Evolutionary conservation across 2,888 invertebrate species (phyloP).

Genomic region (Noctua janthe): DNA sequence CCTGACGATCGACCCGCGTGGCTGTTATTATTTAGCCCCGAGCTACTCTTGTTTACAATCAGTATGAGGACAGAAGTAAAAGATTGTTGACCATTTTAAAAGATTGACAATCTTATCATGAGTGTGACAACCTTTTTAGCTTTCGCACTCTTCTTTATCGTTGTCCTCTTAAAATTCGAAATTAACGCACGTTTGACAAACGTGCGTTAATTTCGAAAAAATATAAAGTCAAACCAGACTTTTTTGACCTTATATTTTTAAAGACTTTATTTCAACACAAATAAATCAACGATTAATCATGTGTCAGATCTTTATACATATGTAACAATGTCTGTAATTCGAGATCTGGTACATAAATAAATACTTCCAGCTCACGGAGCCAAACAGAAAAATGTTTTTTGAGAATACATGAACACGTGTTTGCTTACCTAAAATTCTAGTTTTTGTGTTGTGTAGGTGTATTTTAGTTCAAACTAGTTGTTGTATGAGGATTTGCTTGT

Average conservation of each 20-base stretch:
- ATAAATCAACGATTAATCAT: background rate
- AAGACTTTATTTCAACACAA: background rate
- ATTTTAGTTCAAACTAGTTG: constrained; percentile 13
- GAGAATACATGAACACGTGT: constrained; percentile 27
- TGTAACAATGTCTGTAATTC: constrained; percentile 39
- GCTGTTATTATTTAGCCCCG: no score
- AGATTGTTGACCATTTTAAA: background rate
- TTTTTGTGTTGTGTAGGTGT: constrained; percentile 16
- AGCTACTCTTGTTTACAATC: no score
- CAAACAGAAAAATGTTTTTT: constrained; percentile 27
- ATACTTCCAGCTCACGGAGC: constrained; percentile 14
- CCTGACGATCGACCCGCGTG: no score
- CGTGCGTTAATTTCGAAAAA: no score
- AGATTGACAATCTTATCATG: background rate
- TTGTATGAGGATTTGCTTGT: background rate
- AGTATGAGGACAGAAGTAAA: background rate
- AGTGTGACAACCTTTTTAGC: background rate
- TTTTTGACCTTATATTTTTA: background rate
- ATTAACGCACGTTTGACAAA: background rate
- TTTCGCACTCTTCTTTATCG: background rate
- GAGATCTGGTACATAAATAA: constrained; percentile 36
- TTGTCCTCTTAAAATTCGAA: constrained; percentile 1
- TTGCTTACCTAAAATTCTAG: constrained; percentile 19
- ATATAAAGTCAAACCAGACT: no score
- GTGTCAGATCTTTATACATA: constrained; percentile 21